These are phyloP conservation scores for Crepidodera aurea DNA, from an alignment of 2,888 invertebrate genomes.

Conservation along the genomic window DNA sequence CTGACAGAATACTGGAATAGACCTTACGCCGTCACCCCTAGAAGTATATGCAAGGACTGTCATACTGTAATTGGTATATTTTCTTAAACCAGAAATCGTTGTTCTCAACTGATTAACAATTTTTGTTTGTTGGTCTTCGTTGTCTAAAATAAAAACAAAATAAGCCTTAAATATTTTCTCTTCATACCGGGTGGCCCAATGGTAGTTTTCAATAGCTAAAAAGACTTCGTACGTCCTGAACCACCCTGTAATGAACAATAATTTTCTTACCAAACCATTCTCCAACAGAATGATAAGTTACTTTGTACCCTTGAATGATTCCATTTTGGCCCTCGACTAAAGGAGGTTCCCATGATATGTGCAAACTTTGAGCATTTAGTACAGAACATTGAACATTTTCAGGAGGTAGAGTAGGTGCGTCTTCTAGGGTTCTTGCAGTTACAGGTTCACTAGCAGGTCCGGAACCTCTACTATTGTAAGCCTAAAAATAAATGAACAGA, in stretches of 20 bases:
- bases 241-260: not conserved
- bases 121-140: constrained; percentile 80
- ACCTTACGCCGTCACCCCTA: constrained; percentile 88
- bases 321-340: constrained; percentile 84
- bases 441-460: constrained; percentile 85
- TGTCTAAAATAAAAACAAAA: constrained; percentile 67
- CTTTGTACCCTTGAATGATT: constrained; percentile 84
- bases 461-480: constrained; percentile 86
- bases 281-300: constrained; percentile 80
- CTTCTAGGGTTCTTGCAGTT: constrained; percentile 82
- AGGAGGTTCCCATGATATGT: constrained; percentile 87
- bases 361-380: constrained; percentile 82
- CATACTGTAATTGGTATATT: constrained; percentile 92
- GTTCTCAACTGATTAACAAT: constrained; percentile 75
- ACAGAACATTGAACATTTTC: constrained; percentile 84
- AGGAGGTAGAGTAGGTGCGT: constrained; percentile 87
- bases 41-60: constrained; percentile 88
- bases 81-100: constrained; percentile 77
- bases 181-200: too few species aligned
- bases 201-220: too few species aligned
- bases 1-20: constrained; percentile 83
- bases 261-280: constrained; percentile 77
- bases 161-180: too few species aligned
- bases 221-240: too few species aligned
- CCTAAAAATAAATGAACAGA: constrained; percentile 75